These are phyloP conservation scores for Prorops nasuta DNA, from an alignment of 1,140 invertebrate genomes.

Conservation along the genomic window DNA sequence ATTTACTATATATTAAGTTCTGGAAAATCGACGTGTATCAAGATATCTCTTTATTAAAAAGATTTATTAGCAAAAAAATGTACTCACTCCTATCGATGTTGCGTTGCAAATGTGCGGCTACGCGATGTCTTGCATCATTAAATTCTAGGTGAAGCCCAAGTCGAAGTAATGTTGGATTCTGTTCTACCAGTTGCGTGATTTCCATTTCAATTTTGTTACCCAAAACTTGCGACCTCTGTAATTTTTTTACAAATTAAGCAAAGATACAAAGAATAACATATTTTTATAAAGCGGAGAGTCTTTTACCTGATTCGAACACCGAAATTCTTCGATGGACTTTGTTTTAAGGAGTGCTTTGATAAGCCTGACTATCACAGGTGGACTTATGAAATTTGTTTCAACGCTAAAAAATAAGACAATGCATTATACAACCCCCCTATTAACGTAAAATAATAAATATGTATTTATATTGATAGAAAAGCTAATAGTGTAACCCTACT, in stretches of 20 bases:
- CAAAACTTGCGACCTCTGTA: slow-evolving; percentile 86
- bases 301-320: slow-evolving; percentile 91
- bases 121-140: slow-evolving; percentile 90
- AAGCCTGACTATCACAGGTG: slow-evolving; percentile 77
- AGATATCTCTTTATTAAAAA: too few relatives aligned
- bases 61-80: too few relatives aligned
- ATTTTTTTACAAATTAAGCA: too few relatives aligned
- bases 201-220: slow-evolving; percentile 99
- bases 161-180: slow-evolving; percentile 87
- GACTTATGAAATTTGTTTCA: slow-evolving; percentile 95
- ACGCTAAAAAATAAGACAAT: slow-evolving; percentile 60
- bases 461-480: slow-evolving; percentile 7
- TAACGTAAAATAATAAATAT: slow-evolving; percentile 7
- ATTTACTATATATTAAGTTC: too few relatives aligned
- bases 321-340: slow-evolving; percentile 87
- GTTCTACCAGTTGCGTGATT: slow-evolving; percentile 88
- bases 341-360: slow-evolving; percentile 83
- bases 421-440: slow-evolving; percentile 6
- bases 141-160: slow-evolving; percentile 94
- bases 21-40: too few relatives aligned
- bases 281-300: too few relatives aligned
- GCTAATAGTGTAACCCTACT: slow-evolving; percentile 62
- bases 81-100: slow-evolving; percentile 96
- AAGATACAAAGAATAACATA: too few relatives aligned
- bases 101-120: slow-evolving; percentile 88